Conservation (phyloP, 30 jellyfish, hydroid and myxozoan species). For the Aurelia sp. region DNA sequence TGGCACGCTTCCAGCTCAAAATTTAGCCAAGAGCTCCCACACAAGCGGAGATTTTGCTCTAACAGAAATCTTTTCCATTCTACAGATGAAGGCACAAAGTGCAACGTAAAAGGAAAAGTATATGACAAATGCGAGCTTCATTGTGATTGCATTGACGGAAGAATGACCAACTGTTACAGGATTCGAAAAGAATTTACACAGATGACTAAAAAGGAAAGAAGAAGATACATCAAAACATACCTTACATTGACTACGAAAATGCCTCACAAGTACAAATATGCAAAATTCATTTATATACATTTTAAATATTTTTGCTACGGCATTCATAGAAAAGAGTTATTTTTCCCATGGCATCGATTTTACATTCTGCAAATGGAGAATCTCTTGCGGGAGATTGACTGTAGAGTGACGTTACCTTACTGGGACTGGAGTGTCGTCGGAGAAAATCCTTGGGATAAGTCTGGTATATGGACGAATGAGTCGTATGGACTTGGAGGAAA, state of each 20-base stretch:
- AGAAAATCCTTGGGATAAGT: slow-evolving; percentile 81
- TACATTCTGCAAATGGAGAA: slow-evolving; percentile 79
- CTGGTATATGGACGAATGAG: slow-evolving; percentile 63
- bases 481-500: slow-evolving; percentile 88
- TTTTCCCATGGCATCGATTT: slow-evolving; percentile 97
- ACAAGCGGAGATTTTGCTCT: too few relatives aligned
- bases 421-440: slow-evolving; percentile 95
- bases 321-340: slow-evolving; percentile 68
- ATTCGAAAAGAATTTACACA: slow-evolving; percentile 93
- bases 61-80: neutral
- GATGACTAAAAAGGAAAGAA: slow-evolving; percentile 81
- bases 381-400: slow-evolving; percentile 85
- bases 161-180: slow-evolving; percentile 73
- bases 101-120: slow-evolving; percentile 46
- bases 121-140: slow-evolving; percentile 85
- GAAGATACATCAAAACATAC: slow-evolving; percentile 75
- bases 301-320: slow-evolving; percentile 96
- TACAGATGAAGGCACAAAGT: slow-evolving; percentile 50
- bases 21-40: too few relatives aligned
- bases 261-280: slow-evolving; percentile 78
- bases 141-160: slow-evolving; percentile 83
- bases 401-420: slow-evolving; percentile 88
- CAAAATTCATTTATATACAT: slow-evolving; percentile 85
- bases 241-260: slow-evolving; percentile 69
- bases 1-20: too few relatives aligned